phyloP scores from a whole-genome alignment of 2,797 vertebrate genomes.

The Pterois miles region DNA sequence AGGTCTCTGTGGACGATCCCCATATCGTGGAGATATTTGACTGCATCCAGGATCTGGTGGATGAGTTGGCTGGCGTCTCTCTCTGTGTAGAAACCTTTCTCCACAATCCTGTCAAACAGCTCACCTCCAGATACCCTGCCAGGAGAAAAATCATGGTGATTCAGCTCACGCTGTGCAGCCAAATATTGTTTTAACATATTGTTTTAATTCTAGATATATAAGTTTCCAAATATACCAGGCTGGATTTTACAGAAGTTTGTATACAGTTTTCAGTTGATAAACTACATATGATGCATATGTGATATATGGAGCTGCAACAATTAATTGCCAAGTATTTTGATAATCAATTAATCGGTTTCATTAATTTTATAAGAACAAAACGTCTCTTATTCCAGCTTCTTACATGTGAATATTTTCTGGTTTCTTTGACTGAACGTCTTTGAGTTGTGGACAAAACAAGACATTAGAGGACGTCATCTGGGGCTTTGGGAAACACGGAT shows the following conservation, averaged over 20 bases:
- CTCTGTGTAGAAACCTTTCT: conserved; percentile 98
- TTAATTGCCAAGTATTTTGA: too few relatives aligned
- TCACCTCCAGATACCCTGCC: conserved; percentile 95
- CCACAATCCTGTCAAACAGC: conserved; percentile 96
- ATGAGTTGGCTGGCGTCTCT: conserved; percentile 96
- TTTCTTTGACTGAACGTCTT: too few relatives aligned
- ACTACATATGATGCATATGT: background rate
- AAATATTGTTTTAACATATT: background rate
- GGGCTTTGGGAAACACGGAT: too few relatives aligned
- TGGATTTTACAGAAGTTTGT: background rate
- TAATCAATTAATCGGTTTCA: too few relatives aligned
- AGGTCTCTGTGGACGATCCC: conserved; percentile 95
- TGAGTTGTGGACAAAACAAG: too few relatives aligned
- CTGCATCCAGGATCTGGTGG: conserved; percentile 94
- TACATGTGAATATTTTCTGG: too few relatives aligned
- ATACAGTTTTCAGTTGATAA: background rate
- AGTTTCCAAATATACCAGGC: background rate
- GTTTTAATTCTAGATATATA: background rate
- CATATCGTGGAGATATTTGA: conserved; percentile 96
- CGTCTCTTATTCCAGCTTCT: too few relatives aligned
- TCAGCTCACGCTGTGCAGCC: too few relatives aligned
- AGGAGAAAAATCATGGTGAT: background rate
- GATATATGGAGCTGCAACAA: too few relatives aligned
- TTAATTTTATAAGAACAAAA: too few relatives aligned
- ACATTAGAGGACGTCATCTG: too few relatives aligned